Evolutionary conservation across 2,888 invertebrate species (phyloP).

Genomic region (Euzophera pinguis): DNA sequence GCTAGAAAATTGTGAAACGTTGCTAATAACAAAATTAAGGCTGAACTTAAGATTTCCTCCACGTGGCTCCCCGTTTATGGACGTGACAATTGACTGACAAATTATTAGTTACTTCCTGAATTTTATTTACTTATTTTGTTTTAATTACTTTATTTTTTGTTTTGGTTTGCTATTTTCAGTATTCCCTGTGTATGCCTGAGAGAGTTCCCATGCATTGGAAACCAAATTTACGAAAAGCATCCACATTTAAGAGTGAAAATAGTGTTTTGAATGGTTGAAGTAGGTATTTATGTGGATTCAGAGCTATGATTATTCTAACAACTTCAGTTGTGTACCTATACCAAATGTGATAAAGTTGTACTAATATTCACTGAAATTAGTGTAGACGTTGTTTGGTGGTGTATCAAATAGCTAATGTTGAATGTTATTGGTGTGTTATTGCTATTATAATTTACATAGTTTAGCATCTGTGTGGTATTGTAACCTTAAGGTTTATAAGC

Average conservation of each 20-base stretch:
- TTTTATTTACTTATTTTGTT: conserved; percentile 27
- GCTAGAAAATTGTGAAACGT: background rate
- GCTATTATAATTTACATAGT: conserved; percentile 63
- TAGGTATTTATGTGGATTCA: conserved; percentile 60
- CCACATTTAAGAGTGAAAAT: conserved; percentile 80
- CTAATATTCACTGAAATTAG: conserved; percentile 47
- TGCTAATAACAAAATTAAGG: background rate
- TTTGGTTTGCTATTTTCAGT: conserved; percentile 68
- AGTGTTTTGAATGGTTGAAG: conserved; percentile 79
- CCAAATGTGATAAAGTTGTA: conserved; percentile 37
- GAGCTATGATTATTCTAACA: conserved; percentile 41
- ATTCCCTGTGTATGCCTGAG: conserved; percentile 78
- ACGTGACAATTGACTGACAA: conserved; percentile 5
- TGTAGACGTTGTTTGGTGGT: conserved; percentile 72
- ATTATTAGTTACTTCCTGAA: background rate
- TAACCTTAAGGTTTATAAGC: conserved; percentile 50
- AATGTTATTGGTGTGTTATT: conserved; percentile 77
- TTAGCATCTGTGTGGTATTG: conserved; percentile 69
- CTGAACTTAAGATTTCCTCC: no score
- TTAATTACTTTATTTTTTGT: conserved; percentile 43
- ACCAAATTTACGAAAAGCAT: conserved; percentile 78
- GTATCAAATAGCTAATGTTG: conserved; percentile 70
- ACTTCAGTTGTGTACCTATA: conserved; percentile 38
- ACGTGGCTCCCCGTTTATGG: background rate
- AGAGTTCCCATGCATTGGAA: conserved; percentile 79